Evolutionary conservation across 2,797 vertebrate genomes (phyloP).

Genomic region (Myotis myotis): DNA sequence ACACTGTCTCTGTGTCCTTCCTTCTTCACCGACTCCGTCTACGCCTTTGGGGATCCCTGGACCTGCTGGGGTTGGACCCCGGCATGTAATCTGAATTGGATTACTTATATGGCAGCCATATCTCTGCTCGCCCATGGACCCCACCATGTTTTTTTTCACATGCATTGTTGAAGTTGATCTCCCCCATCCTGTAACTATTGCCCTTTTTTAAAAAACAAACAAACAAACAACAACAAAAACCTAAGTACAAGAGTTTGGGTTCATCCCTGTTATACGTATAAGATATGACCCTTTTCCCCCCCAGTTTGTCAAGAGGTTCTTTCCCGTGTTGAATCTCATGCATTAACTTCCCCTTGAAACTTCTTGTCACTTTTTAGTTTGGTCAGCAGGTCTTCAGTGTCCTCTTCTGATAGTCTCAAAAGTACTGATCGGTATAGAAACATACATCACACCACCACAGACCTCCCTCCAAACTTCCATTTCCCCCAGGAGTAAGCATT

Average conservation of each 20-base stretch:
- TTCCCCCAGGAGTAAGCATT: neutral
- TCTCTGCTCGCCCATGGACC: neutral
- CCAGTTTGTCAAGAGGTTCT: neutral
- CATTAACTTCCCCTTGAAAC: neutral
- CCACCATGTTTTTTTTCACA: neutral
- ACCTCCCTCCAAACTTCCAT: neutral
- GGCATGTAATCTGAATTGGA: neutral
- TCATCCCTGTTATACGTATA: neutral
- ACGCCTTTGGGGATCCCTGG: too few species aligned
- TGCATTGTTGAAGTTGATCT: neutral
- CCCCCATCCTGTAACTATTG: neutral
- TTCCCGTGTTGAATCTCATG: neutral
- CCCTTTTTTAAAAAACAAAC: neutral
- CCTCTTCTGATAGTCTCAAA: neutral
- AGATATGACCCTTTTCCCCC: neutral
- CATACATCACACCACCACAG: neutral
- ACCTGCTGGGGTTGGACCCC: too few species aligned
- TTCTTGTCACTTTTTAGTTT: conserved; percentile 24
- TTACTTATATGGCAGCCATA: neutral
- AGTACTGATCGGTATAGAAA: conserved; percentile 16
- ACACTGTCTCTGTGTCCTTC: too few species aligned
- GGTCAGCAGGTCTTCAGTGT: neutral
- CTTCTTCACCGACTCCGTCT: too few species aligned
- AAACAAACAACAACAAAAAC: neutral
- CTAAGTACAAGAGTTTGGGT: neutral